A percentile compares a stretch with the other conserved stretches of the same genome.
phyloP scores from a whole-genome alignment of 2,797 vertebrate species.

The Tapera naevia region DNA sequence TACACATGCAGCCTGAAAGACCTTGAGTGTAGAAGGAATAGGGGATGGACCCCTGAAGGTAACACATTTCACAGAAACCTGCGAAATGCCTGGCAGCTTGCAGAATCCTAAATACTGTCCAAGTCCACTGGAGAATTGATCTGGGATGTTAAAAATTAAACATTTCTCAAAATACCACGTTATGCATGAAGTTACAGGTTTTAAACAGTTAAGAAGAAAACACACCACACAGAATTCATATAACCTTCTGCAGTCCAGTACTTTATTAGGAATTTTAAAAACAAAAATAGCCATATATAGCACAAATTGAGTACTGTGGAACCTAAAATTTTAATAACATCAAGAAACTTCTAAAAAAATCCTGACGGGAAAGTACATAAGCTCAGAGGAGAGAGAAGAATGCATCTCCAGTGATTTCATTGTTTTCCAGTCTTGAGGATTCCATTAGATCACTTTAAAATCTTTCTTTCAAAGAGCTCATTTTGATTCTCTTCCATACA shows the following conservation, averaged over 20 bases:
- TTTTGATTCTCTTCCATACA: background rate
- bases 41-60: background rate
- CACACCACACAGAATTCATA: background rate
- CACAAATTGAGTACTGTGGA: background rate
- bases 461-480: background rate
- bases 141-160: background rate
- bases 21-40: background rate
- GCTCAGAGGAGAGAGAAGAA: background rate
- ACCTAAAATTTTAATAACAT: background rate
- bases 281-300: background rate
- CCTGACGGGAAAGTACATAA: background rate
- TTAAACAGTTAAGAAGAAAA: background rate
- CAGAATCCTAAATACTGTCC: background rate
- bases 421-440: background rate
- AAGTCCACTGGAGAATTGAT: background rate
- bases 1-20: background rate
- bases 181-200: background rate
- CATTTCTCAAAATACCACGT: background rate
- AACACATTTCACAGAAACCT: background rate
- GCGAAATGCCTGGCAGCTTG: background rate
- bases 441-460: background rate
- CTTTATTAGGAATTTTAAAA: background rate
- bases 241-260: background rate
- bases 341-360: background rate
- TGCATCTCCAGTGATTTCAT: background rate